These are phyloP conservation scores for Ptyas mucosa DNA, from an alignment of 2,113 vertebrate genomes.

Conservation along the genomic window DNA sequence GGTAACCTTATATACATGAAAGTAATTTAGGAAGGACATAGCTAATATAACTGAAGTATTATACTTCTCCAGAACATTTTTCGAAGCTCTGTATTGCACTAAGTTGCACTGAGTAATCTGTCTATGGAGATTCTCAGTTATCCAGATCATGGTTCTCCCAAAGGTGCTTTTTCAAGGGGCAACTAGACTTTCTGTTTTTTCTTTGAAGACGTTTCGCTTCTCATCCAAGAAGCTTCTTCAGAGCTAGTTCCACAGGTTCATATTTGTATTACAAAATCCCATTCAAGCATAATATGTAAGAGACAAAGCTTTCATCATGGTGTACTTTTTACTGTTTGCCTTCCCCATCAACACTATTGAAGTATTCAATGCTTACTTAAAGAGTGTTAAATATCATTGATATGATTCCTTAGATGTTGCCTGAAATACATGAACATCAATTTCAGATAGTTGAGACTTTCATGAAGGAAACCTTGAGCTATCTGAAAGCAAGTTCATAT, in stretches of 20 bases:
- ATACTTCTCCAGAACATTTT: background rate
- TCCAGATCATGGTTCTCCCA: too few relatives aligned
- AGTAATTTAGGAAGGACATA: background rate
- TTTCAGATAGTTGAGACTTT: background rate
- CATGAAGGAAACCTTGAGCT: background rate
- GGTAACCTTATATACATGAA: background rate
- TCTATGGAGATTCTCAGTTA: too few relatives aligned
- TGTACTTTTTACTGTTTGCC: background rate
- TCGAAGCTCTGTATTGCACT: background rate
- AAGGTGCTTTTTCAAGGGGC: too few relatives aligned
- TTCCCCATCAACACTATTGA: background rate
- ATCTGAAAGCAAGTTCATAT: background rate
- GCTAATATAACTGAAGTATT: too few relatives aligned
- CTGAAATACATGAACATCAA: background rate
- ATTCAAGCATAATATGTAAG: background rate
- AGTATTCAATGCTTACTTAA: background rate
- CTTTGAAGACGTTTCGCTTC: too few relatives aligned
- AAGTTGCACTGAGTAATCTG: background rate
- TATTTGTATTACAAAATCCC: background rate
- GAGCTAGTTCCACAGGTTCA: background rate
- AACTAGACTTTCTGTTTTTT: too few relatives aligned
- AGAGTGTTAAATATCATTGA: background rate
- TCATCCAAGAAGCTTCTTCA: too few relatives aligned
- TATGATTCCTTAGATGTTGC: background rate
- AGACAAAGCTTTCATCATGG: background rate